These are phyloP conservation scores for Aphelenchoides avenae DNA, from an alignment of 1,140 invertebrate genomes.

Conservation along the genomic window DNA sequence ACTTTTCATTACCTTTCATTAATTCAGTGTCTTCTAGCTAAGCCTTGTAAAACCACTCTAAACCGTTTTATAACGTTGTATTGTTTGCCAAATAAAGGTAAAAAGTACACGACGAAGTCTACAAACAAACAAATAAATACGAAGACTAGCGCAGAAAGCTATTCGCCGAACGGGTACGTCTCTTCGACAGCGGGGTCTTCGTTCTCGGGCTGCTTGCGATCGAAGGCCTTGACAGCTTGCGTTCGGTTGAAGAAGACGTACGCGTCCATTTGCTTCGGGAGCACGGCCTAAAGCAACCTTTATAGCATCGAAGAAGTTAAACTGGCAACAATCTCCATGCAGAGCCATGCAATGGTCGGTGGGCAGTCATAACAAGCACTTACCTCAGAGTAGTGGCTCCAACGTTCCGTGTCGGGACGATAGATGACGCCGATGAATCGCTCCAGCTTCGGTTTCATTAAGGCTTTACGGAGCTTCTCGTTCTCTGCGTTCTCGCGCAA, in stretches of 20 bases:
- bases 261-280: constrained; percentile 1
- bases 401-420: neutral
- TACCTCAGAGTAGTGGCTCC: constrained; percentile 5
- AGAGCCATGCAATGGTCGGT: neutral
- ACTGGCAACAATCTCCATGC: neutral
- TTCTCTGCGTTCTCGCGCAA: neutral
- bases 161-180: constrained; percentile 6
- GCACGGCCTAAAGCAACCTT: neutral
- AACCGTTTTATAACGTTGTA: no score
- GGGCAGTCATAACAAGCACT: neutral
- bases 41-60: no score
- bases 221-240: neutral
- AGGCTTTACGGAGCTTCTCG: neutral
- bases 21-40: no score
- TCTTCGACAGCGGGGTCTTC: constrained; percentile 4
- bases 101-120: no score
- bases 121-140: no score
- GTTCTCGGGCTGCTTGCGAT: neutral
- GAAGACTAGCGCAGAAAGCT: no score
- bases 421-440: constrained; percentile 3
- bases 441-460: neutral
- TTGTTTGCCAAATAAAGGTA: no score
- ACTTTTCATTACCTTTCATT: no score
- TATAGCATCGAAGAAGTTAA: no score
- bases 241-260: constrained; percentile 4